Evolutionary conservation across 2,888 invertebrate genomes (phyloP).

Genomic region (Brassicogethes aeneus): DNA sequence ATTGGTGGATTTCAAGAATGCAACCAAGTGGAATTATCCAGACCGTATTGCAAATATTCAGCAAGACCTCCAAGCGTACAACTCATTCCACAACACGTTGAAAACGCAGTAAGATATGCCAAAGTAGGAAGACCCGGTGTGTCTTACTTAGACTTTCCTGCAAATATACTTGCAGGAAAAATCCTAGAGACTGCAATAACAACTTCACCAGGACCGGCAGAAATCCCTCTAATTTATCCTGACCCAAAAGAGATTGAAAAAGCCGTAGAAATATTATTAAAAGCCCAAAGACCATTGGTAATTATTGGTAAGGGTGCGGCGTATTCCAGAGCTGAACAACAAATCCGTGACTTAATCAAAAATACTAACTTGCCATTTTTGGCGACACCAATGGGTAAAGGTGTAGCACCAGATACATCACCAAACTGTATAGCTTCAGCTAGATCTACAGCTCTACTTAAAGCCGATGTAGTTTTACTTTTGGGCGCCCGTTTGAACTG

Average conservation of each 20-base stretch:
- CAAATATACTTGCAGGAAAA: slow-evolving; percentile 56
- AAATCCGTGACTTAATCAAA: slow-evolving; percentile 59
- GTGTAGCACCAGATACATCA: slow-evolving; percentile 64
- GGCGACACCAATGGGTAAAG: slow-evolving; percentile 93
- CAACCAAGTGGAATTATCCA: slow-evolving; percentile 61
- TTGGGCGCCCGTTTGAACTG: slow-evolving; percentile 88
- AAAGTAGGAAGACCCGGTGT: slow-evolving; percentile 86
- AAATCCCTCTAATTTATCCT: slow-evolving; percentile 62
- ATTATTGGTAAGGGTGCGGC: slow-evolving; percentile 70
- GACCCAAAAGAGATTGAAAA: slow-evolving; percentile 56
- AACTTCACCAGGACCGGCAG: slow-evolving; percentile 46
- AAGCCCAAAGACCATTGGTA: slow-evolving; percentile 75
- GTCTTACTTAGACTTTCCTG: slow-evolving; percentile 86
- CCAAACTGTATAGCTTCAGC: slow-evolving; percentile 75
- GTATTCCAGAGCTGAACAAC: slow-evolving; percentile 68
- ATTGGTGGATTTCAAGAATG: slow-evolving; percentile 84
- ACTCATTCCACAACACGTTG: slow-evolving; percentile 82
- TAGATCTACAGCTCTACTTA: slow-evolving; percentile 66
- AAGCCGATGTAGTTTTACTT: slow-evolving; percentile 76
- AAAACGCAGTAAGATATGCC: slow-evolving; percentile 79
- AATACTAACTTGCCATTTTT: slow-evolving; percentile 76
- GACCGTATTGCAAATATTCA: slow-evolving; percentile 87
- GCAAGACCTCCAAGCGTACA: slow-evolving; percentile 75
- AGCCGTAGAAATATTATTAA: slow-evolving; percentile 59
- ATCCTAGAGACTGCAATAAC: slow-evolving; percentile 30